Percentiles rank a stretch among this genome's conserved stretches.
phyloP scores from a whole-genome alignment of 92 coral and sea anemone species.

The Parazoanthus atlanticus region DNA sequence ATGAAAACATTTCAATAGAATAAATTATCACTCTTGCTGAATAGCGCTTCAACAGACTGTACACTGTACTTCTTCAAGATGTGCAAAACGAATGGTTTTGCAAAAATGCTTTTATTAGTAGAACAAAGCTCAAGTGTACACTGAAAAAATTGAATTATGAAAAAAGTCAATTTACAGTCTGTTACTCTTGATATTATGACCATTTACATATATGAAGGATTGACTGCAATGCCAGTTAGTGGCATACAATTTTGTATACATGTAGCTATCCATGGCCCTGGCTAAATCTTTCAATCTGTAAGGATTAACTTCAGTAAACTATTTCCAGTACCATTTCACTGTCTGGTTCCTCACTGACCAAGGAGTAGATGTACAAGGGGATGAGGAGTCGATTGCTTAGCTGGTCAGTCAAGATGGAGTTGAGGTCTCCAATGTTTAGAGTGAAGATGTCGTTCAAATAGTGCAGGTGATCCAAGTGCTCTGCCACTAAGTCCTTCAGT shows the following conservation, averaged over 20 bases:
- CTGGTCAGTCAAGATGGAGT: slow-evolving; percentile 85
- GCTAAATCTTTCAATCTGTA: background rate
- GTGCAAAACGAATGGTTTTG: too few relatives aligned
- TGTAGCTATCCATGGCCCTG: background rate
- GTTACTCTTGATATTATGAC: too few relatives aligned
- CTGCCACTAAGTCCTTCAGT: slow-evolving; percentile 93
- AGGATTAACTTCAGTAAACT: background rate
- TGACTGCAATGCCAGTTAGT: too few relatives aligned
- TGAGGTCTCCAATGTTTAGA: slow-evolving; percentile 86
- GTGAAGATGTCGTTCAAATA: slow-evolving; percentile 88
- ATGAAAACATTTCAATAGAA: too few relatives aligned
- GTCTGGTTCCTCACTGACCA: slow-evolving; percentile 63
- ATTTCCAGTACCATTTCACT: slow-evolving; percentile 58
- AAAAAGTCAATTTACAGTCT: too few relatives aligned
- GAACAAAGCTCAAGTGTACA: too few relatives aligned
- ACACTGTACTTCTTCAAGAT: too few relatives aligned
- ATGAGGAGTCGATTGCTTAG: slow-evolving; percentile 85
- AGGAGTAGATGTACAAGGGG: slow-evolving; percentile 91
- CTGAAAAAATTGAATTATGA: too few relatives aligned
- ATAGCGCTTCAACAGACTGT: too few relatives aligned
- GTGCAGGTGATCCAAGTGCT: slow-evolving; percentile 94
- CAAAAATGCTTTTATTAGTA: too few relatives aligned
- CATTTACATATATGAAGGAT: too few relatives aligned
- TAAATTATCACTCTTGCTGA: too few relatives aligned
- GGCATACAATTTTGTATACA: background rate